Evolutionary conservation across 2,113 vertebrate species (phyloP), one percentile per base, ranked within the genome.

Genomic region (Phrynosoma platyrhinos): DNA sequence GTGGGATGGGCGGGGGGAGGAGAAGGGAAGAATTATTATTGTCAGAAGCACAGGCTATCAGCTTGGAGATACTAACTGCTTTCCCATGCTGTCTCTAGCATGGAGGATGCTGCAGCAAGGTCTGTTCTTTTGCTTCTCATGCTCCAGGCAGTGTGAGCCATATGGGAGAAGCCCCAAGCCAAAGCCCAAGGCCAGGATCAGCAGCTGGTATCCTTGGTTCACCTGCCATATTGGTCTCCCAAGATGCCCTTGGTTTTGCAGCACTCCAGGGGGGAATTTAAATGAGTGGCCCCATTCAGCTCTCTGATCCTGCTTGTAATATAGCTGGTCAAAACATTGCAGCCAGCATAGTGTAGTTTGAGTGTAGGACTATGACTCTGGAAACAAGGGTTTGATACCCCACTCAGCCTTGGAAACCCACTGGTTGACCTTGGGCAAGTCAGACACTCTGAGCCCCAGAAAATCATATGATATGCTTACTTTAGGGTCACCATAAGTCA

Each of bases 21-120:
- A 91, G 91, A 94, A 93, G 94, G 88, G 94, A 94, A 93, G 58
- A n/a, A 53, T 62, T 91, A 87, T 94, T 95, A 78, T 84, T 92
- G 91, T 90, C 94, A 94, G 92, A 94, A 88, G 93, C 83, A 90
- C 75, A 91, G 93, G 91, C 86, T 87, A 21, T 94, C 94, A 93
- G 91, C 91, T 95, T 94, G 92, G 91, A 94, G 90, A 91, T 85
- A 91, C 83, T 82, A 90, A 89, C 14, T 16, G 25, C 21, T 14
- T 83, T 68, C 71, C 68, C 13, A 13, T 6, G 47, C 23, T 82
- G 42, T 64, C 71, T 78, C 47, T 36, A 42, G 66, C 40, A 21
- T 55, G 80, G 75, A 53, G 66, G 23, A 62, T 36, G 40, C 47
- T 36, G 40, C 21, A 30, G 21, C 10, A 23, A 69, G 9, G 25